phyloP scores from a whole-genome alignment of 2,888 invertebrate genomes.

The Acleris sparsana region DNA sequence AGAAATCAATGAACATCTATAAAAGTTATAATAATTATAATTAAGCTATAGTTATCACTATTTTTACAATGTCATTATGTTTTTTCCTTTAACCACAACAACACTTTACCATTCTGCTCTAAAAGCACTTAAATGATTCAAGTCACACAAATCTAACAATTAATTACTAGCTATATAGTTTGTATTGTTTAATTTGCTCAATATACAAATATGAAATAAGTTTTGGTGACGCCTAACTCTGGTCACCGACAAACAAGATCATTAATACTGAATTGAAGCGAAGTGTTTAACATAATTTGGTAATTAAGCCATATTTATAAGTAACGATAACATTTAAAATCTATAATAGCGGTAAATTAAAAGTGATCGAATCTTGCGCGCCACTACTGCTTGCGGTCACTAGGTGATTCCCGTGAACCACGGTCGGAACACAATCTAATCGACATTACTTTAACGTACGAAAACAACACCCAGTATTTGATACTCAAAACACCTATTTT shows the following conservation, averaged over 20 bases:
- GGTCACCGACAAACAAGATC: slow-evolving; percentile 67
- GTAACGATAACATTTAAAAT: slow-evolving; percentile 63
- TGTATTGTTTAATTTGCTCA: slow-evolving; percentile 81
- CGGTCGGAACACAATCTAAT: slow-evolving; percentile 62
- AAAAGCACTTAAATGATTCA: slow-evolving; percentile 82
- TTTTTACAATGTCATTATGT: slow-evolving; percentile 84
- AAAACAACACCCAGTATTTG: slow-evolving; percentile 82
- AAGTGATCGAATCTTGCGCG: slow-evolving; percentile 68
- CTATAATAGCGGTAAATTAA: slow-evolving; percentile 58
- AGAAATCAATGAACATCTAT: slow-evolving; percentile 83
- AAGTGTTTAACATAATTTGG: slow-evolving; percentile 77
- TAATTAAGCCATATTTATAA: slow-evolving; percentile 76
- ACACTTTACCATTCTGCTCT: slow-evolving; percentile 80
- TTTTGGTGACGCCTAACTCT: slow-evolving; percentile 66
- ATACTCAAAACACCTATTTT: slow-evolving; percentile 80
- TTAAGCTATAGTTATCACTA: slow-evolving; percentile 83
- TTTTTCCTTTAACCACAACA: slow-evolving; percentile 80
- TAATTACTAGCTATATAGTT: slow-evolving; percentile 82
- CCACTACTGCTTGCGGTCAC: slow-evolving; percentile 67
- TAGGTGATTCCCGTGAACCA: slow-evolving; percentile 55
- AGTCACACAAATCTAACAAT: slow-evolving; percentile 84
- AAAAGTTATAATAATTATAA: slow-evolving; percentile 83
- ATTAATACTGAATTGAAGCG: slow-evolving; percentile 81
- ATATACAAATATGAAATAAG: slow-evolving; percentile 82
- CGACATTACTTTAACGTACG: slow-evolving; percentile 64